Conservation (phyloP, 2,888 invertebrate species). For the Argynnis bischoffii region DNA sequence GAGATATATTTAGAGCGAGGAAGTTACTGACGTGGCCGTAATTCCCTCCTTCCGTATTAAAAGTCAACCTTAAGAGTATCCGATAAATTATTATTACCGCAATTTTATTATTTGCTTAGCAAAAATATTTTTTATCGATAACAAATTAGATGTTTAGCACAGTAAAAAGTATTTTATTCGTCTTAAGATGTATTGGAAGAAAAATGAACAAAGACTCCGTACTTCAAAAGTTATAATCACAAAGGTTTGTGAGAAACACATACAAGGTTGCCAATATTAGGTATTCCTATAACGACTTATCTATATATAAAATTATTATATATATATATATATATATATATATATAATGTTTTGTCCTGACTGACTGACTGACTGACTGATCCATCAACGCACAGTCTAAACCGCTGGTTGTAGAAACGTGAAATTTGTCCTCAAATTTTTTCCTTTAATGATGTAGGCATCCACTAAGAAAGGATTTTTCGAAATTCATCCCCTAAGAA, state of each 20-base stretch:
- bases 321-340: too few relatives aligned
- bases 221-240: conserved; percentile 40
- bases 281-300: too few relatives aligned
- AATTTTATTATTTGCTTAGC: neutral
- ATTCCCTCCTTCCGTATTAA: neutral
- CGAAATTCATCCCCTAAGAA: too few relatives aligned
- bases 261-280: conserved; percentile 2
- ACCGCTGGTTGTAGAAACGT: too few relatives aligned
- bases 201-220: conserved; percentile 52
- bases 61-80: conserved; percentile 8
- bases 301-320: too few relatives aligned
- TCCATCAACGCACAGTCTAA: too few relatives aligned
- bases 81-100: neutral
- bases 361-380: too few relatives aligned
- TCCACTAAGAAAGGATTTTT: too few relatives aligned
- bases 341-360: too few relatives aligned
- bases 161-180: conserved; percentile 45
- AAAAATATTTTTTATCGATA: conserved; percentile 17
- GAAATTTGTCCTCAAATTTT: too few relatives aligned
- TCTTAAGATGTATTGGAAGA: conserved; percentile 53
- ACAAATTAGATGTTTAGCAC: conserved; percentile 32
- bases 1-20: conserved; percentile 13
- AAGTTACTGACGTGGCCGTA: conserved; percentile 5
- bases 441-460: too few relatives aligned
- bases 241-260: conserved; percentile 50